A percentile compares a stretch with the other conserved stretches of the same genome.
Conservation (phyloP, 1,140 invertebrate species). For the Tetragnatha versicolor region DNA sequence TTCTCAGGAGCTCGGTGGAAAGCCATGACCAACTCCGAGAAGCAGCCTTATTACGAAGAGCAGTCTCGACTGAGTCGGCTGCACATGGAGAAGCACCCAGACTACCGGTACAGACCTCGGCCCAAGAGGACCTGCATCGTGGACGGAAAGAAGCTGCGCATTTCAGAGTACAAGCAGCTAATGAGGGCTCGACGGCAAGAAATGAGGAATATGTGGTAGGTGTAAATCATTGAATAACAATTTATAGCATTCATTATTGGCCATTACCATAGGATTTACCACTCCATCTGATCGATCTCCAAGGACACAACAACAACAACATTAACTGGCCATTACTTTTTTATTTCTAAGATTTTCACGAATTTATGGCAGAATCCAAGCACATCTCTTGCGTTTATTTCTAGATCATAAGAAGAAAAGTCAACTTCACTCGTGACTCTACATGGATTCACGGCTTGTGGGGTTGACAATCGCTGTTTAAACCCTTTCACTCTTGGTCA, state of each 20-base stretch:
- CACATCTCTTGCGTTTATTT: too few relatives aligned
- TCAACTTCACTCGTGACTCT: neutral
- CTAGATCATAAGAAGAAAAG: neutral
- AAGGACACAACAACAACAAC: too few relatives aligned
- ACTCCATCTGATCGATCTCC: too few relatives aligned
- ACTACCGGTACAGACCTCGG: constrained; percentile 68
- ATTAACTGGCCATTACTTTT: too few relatives aligned
- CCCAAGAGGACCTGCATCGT: constrained; percentile 72
- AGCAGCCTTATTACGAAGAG: constrained; percentile 72
- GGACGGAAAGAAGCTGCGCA: constrained; percentile 70
- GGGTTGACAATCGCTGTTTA: neutral
- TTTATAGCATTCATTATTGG: too few relatives aligned
- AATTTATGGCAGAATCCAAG: too few relatives aligned
- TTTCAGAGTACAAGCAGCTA: constrained; percentile 61
- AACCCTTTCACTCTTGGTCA: neutral
- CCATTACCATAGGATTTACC: too few relatives aligned
- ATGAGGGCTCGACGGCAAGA: constrained; percentile 59
- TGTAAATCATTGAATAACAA: neutral
- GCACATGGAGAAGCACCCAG: constrained; percentile 72
- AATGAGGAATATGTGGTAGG: constrained; percentile 59
- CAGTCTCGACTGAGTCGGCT: constrained; percentile 70
- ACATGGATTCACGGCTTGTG: neutral
- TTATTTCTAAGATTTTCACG: too few relatives aligned
- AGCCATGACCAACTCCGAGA: constrained; percentile 70
- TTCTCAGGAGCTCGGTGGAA: constrained; percentile 69